Percentiles rank a stretch among this genome's conserved stretches.
These are phyloP conservation scores for Champsocephalus gunnari DNA, from an alignment of 2,797 vertebrate species.

Conservation along the genomic window DNA sequence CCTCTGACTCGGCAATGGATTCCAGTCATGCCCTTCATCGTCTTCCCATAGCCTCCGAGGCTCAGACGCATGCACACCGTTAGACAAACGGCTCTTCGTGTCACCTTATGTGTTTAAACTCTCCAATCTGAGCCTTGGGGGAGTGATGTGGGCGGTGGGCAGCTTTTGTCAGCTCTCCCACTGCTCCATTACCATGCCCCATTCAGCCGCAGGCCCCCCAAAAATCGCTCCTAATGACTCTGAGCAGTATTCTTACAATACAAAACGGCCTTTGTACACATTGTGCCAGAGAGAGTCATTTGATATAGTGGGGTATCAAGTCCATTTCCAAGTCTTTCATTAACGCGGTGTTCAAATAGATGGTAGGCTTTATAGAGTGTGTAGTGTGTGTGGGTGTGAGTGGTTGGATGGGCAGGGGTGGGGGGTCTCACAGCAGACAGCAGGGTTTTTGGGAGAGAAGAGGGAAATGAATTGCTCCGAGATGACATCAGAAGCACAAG, in stretches of 20 bases:
- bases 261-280: constrained; percentile 81
- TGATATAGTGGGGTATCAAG: constrained; percentile 74
- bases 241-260: constrained; percentile 72
- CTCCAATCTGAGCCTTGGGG: constrained; percentile 23
- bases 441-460: constrained; percentile 31
- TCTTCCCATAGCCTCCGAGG: constrained; percentile 44
- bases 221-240: constrained; percentile 68
- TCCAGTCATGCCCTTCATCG: constrained; percentile 53
- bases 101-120: constrained; percentile 50
- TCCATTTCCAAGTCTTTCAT: constrained; percentile 71
- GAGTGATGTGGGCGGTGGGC: background rate
- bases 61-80: constrained; percentile 31
- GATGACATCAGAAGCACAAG: constrained; percentile 75
- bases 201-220: constrained; percentile 51
- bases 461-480: constrained; percentile 56
- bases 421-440: constrained; percentile 43
- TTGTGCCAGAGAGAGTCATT: constrained; percentile 72
- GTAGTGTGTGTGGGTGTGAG: background rate
- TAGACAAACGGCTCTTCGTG: constrained; percentile 37
- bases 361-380: constrained; percentile 36
- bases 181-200: constrained; percentile 64
- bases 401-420: background rate
- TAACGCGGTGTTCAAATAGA: constrained; percentile 52
- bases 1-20: constrained; percentile 49
- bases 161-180: constrained; percentile 69